phyloP scores from a whole-genome alignment of 2,888 invertebrate genomes.

The Podotricha telesiphe region DNA sequence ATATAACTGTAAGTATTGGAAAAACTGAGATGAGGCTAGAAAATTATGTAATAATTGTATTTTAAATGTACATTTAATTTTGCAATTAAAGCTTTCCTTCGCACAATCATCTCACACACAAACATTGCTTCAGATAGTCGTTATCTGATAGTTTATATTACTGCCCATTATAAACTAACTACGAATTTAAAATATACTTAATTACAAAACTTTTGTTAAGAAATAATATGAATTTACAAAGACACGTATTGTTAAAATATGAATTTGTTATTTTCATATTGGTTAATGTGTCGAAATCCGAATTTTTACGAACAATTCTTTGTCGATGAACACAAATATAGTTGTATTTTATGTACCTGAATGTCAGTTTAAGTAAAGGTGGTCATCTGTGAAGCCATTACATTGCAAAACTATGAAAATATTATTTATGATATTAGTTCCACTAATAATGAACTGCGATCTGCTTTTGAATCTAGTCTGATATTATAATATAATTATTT shows the following conservation, averaged over 20 bases:
- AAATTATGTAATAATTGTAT: conserved; percentile 31
- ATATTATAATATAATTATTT: conserved; percentile 8
- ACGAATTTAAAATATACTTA: conserved; percentile 43
- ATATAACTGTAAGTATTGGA: conserved; percentile 50
- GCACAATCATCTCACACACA: conserved; percentile 38
- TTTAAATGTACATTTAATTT: conserved; percentile 33
- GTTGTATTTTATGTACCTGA: conserved; percentile 68
- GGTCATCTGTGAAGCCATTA: conserved; percentile 23
- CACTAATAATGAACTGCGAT: background rate
- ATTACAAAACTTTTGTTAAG: conserved; percentile 10
- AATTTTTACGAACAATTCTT: conserved; percentile 40
- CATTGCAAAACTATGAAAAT: conserved; percentile 21
- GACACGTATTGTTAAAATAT: conserved; percentile 6
- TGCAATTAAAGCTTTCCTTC: conserved; percentile 38
- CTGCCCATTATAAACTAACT: conserved; percentile 36
- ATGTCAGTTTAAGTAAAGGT: conserved; percentile 36
- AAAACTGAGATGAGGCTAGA: conserved; percentile 48
- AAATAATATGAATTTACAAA: conserved; percentile 28
- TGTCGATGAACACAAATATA: conserved; percentile 40
- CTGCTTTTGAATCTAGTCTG: conserved; percentile 6
- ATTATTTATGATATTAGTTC: conserved; percentile 17
- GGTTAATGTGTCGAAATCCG: conserved; percentile 27
- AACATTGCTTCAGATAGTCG: conserved; percentile 70
- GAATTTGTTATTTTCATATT: conserved; percentile 1
- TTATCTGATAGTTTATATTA: conserved; percentile 70